These are phyloP conservation scores for Lepidostoma basale DNA, from an alignment of 1,140 invertebrate genomes.

Conservation along the genomic window DNA sequence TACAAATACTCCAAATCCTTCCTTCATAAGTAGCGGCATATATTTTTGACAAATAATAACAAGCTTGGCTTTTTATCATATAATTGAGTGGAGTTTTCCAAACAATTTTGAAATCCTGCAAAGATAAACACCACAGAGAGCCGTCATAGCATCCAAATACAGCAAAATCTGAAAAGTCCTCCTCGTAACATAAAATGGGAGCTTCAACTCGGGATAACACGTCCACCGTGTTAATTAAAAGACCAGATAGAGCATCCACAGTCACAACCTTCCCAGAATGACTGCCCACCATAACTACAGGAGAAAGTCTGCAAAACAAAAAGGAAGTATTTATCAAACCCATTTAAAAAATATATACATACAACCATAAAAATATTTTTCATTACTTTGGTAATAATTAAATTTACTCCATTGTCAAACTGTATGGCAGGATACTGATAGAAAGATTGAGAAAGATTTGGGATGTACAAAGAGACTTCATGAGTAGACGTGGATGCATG, in stretches of 20 bases:
- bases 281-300: conserved; percentile 60
- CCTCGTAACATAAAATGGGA: conserved; percentile 50
- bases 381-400: too few relatives aligned
- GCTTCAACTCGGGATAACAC: conserved; percentile 54
- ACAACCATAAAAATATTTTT: too few relatives aligned
- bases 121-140: conserved; percentile 66
- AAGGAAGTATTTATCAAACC: too few relatives aligned
- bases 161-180: conserved; percentile 42
- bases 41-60: conserved; percentile 55
- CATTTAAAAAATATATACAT: too few relatives aligned
- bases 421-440: too few relatives aligned
- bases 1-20: conserved; percentile 65
- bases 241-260: conserved; percentile 57
- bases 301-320: neutral
- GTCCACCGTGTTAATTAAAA: conserved; percentile 50
- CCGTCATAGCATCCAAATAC: conserved; percentile 72
- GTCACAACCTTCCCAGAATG: conserved; percentile 67
- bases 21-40: conserved; percentile 75
- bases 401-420: too few relatives aligned
- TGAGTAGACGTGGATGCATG: too few relatives aligned
- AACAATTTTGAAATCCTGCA: conserved; percentile 60
- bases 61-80: conserved; percentile 71
- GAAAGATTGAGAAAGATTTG: too few relatives aligned
- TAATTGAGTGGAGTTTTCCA: conserved; percentile 68
- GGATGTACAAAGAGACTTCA: too few relatives aligned